Conservation (phyloP, 2,113 vertebrate species). For the Thryonomys swinderianus region DNA sequence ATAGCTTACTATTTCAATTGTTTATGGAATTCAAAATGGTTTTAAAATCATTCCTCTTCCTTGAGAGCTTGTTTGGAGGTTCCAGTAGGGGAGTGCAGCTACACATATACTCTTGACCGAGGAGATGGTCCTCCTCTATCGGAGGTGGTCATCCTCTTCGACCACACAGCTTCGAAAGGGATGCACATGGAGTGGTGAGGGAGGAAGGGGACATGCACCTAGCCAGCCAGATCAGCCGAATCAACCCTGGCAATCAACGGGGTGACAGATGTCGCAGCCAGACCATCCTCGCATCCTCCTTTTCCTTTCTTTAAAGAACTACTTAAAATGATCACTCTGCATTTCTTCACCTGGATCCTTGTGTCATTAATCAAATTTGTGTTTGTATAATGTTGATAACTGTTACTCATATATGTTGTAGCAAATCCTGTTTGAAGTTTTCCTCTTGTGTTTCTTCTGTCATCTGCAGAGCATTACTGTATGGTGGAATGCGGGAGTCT, state of each 20-base stretch:
- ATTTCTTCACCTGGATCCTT: constrained; percentile 53
- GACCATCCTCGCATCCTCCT: no score
- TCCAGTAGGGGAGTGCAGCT: no score
- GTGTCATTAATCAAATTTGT: constrained; percentile 48
- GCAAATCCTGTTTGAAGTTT: constrained; percentile 12
- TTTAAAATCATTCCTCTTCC: constrained; percentile 29
- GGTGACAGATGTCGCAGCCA: no score
- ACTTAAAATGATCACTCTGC: constrained; percentile 34
- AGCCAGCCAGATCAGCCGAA: no score
- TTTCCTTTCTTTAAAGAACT: constrained; percentile 30
- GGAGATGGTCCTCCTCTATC: no score
- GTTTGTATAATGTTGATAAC: constrained; percentile 5
- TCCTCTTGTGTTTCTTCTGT: constrained; percentile 57
- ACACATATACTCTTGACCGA: no score
- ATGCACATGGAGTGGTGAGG: no score
- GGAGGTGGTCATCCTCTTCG: no score
- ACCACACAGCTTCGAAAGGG: no score
- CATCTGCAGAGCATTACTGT: constrained; percentile 92
- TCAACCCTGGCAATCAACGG: no score
- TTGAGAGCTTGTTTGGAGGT: no score
- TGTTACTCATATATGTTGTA: neutral
- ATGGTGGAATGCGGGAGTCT: constrained; percentile 98
- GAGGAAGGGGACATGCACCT: no score
- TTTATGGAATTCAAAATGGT: constrained; percentile 56
- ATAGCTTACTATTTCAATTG: constrained; percentile 21